Evolutionary conservation across 2,113 vertebrate genomes (phyloP).

Genomic region (human (Homo sapiens)): DNA sequence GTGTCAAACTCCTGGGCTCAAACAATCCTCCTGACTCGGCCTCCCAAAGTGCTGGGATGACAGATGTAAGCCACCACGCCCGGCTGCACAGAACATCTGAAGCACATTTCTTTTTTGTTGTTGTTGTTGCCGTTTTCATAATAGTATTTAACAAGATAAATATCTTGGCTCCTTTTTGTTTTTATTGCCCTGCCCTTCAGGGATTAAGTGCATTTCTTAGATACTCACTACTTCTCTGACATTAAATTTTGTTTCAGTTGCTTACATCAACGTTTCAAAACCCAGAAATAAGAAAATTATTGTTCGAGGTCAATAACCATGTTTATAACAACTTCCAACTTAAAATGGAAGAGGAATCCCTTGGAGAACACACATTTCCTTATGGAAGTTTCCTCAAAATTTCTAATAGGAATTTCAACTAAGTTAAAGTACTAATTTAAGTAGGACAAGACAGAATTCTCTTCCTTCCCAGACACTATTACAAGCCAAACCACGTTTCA

Average conservation of each 20-base stretch:
- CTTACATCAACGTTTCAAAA: constrained; percentile 71
- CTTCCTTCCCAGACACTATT: neutral
- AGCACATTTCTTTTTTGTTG: neutral
- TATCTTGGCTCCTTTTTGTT: no score
- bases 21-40: no score
- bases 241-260: constrained; percentile 64
- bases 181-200: no score
- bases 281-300: constrained; percentile 76
- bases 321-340: constrained; percentile 67
- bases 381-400: constrained; percentile 32
- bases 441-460: neutral
- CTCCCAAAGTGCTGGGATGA: no score
- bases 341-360: constrained; percentile 51
- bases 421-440: neutral
- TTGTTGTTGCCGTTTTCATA: no score
- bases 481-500: neutral
- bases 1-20: no score
- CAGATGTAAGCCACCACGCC: no score
- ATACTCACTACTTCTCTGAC: constrained; percentile 47
- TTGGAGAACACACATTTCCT: constrained; percentile 42
- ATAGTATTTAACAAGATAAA: no score
- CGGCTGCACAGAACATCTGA: neutral
- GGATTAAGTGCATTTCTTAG: no score
- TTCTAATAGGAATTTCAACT: neutral
- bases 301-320: constrained; percentile 76